A percentile compares a stretch with the other conserved stretches of the same genome.
phyloP scores from a whole-genome alignment of 1,140 invertebrate species.

The Battus philenor region DNA sequence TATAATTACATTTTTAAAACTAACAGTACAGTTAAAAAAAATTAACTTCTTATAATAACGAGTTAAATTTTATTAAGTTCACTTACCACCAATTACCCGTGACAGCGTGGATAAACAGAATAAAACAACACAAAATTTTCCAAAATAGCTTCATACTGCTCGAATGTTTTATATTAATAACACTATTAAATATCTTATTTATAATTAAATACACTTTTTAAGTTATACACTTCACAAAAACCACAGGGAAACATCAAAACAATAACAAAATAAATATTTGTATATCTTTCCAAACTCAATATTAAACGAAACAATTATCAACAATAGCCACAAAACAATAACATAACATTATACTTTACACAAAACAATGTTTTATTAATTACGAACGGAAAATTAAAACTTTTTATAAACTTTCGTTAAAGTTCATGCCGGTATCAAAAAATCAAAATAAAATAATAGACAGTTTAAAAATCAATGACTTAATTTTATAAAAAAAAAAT shows the following conservation, averaged over 20 bases:
- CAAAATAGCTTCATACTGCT: conserved; percentile 60
- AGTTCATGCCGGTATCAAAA: conserved; percentile 27
- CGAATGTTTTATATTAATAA: conserved; percentile 16
- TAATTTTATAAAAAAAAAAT: conserved; percentile 31
- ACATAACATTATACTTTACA: conserved; percentile 22
- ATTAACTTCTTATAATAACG: too few species aligned
- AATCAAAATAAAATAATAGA: conserved; percentile 32
- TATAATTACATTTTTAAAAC: too few species aligned
- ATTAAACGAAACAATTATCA: conserved; percentile 40
- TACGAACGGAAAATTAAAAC: conserved; percentile 41
- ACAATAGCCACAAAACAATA: conserved; percentile 40
- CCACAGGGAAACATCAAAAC: conserved; percentile 44
- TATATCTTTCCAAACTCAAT: conserved; percentile 42
- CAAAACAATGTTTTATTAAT: conserved; percentile 18
- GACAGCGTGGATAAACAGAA: conserved; percentile 51
- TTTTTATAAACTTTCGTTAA: conserved; percentile 52
- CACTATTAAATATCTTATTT: conserved; percentile 34
- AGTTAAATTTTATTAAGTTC: too few species aligned
- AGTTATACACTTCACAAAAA: conserved; percentile 48
- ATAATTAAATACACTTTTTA: conserved; percentile 37
- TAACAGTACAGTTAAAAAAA: too few species aligned
- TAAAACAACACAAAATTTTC: conserved; percentile 55
- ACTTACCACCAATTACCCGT: conserved; percentile 67
- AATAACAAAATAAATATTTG: conserved; percentile 35
- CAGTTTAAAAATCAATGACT: conserved; percentile 33